Conservation (phyloP, 2,113 vertebrate genomes). For the Furnarius figulus region DNA sequence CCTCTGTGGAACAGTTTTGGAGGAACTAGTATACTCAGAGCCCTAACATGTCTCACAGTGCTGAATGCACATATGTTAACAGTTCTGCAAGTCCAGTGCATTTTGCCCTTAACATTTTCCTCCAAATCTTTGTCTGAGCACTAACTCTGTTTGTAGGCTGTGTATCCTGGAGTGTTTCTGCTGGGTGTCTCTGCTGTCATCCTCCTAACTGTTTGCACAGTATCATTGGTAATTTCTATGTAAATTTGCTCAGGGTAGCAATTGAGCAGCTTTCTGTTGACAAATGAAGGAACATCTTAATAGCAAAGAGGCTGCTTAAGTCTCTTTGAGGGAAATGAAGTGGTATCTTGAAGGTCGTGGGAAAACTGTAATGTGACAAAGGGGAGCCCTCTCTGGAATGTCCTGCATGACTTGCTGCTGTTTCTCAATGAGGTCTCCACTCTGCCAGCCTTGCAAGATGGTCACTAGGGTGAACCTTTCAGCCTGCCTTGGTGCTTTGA, state of each 20-base stretch:
- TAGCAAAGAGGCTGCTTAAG: slow-evolving; percentile 42
- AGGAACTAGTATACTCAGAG: neutral
- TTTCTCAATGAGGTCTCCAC: neutral
- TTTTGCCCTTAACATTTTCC: neutral
- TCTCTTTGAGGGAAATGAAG: slow-evolving; percentile 25
- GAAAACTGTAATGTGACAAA: neutral
- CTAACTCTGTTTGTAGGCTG: neutral
- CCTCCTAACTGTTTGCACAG: slow-evolving; percentile 59
- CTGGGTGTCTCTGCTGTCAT: slow-evolving; percentile 29
- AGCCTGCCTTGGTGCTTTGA: neutral
- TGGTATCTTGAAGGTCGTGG: slow-evolving; percentile 33
- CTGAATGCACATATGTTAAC: neutral
- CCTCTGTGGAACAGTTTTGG: neutral
- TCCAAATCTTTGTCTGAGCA: neutral
- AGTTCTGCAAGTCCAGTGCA: neutral
- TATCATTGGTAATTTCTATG: slow-evolving; percentile 69
- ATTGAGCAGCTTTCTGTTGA: slow-evolving; percentile 71
- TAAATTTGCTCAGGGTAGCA: slow-evolving; percentile 73
- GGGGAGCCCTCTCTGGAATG: neutral
- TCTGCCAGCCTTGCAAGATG: neutral
- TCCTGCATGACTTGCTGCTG: neutral
- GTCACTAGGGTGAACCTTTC: neutral
- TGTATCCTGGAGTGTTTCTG: neutral
- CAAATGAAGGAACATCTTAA: slow-evolving; percentile 64
- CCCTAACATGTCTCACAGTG: neutral